Evolutionary conservation across 2,888 invertebrate species (phyloP).

Genomic region (Drosophila putrida): DNA sequence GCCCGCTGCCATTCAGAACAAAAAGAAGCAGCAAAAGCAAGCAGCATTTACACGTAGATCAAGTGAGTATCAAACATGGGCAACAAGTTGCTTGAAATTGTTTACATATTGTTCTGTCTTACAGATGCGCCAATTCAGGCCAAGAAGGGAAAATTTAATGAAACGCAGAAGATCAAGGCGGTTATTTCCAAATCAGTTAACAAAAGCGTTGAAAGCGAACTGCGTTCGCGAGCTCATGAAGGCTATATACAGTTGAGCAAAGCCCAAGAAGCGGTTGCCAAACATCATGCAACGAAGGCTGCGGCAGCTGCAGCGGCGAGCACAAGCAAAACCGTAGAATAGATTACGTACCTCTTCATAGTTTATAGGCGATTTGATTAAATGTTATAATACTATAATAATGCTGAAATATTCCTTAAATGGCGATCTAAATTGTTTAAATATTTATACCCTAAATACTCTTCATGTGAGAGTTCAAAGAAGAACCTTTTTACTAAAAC

Average conservation of each 20-base stretch:
- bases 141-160: constrained; percentile 88
- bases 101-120: constrained; percentile 69
- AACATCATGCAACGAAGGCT: constrained; percentile 77
- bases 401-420: too few relatives aligned
- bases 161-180: constrained; percentile 88
- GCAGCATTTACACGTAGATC: constrained; percentile 86
- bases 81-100: constrained; percentile 33
- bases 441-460: too few relatives aligned
- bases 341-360: constrained; percentile 17
- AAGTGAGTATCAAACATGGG: constrained; percentile 85
- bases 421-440: too few relatives aligned
- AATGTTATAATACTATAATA: not conserved
- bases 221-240: constrained; percentile 87
- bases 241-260: constrained; percentile 86
- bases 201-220: constrained; percentile 87
- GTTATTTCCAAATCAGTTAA: constrained; percentile 88
- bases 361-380: constrained; percentile 9
- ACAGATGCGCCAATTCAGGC: constrained; percentile 88
- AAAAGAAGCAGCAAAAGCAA: constrained; percentile 86
- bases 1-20: constrained; percentile 86
- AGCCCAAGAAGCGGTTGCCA: constrained; percentile 86
- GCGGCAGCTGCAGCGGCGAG: constrained; percentile 61
- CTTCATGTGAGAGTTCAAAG: too few relatives aligned
- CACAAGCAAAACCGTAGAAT: constrained; percentile 39
- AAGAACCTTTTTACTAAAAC: too few relatives aligned